phyloP scores from a whole-genome alignment of 2,113 vertebrate species.

The Ia io region DNA sequence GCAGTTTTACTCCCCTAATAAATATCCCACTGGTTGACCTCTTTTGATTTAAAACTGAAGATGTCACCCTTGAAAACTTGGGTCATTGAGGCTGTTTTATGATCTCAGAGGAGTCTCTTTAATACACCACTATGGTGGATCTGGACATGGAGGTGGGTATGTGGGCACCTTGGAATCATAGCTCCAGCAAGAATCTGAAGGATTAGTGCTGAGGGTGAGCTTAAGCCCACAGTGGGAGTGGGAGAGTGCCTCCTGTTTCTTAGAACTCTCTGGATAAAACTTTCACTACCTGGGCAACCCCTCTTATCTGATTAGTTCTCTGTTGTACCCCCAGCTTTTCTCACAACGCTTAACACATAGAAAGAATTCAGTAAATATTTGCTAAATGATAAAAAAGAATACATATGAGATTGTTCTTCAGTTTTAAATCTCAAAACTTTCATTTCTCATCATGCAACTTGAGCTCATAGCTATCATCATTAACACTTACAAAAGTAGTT shows the following conservation, averaged over 20 bases:
- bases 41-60: background rate
- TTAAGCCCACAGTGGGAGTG: background rate
- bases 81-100: background rate
- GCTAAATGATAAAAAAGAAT: background rate
- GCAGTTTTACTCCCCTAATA: background rate
- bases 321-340: background rate
- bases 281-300: background rate
- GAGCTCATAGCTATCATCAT: background rate
- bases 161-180: background rate
- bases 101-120: background rate
- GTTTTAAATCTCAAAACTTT: background rate
- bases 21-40: background rate
- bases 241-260: background rate
- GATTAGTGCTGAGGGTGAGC: background rate
- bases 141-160: background rate
- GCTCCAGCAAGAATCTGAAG: background rate
- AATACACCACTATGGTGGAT: background rate
- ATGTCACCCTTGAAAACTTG: background rate
- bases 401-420: background rate
- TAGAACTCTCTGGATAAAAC: background rate
- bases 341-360: background rate
- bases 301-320: background rate
- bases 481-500: background rate
- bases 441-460: background rate
- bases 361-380: conserved; percentile 8